A percentile compares a stretch with the other conserved stretches of the same genome.
phyloP scores from a whole-genome alignment of 2,888 invertebrate species.

The Hydropsyche betteni region DNA sequence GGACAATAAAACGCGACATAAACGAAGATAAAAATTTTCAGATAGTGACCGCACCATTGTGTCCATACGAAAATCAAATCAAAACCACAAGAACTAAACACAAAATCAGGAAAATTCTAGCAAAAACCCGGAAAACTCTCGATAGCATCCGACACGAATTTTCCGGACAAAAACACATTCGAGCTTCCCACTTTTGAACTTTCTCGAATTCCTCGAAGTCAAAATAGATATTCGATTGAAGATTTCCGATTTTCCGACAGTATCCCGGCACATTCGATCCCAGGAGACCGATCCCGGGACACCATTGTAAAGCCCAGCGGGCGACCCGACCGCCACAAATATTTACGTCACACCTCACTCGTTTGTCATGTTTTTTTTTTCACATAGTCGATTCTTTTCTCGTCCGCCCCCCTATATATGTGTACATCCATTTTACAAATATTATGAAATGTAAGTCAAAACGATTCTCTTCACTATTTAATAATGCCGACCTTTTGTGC shows the following conservation, averaged over 20 bases:
- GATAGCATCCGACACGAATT: neutral
- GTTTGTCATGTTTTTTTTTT: constrained; percentile 51
- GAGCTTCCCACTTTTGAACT: too few relatives aligned
- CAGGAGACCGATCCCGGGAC: too few relatives aligned
- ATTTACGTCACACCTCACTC: constrained; percentile 52
- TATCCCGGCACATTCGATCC: constrained; percentile 5
- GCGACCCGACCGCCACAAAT: constrained; percentile 50
- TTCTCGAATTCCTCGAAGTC: too few relatives aligned
- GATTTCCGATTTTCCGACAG: neutral
- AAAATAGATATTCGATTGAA: too few relatives aligned
- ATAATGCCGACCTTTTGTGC: constrained; percentile 48
- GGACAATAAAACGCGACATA: constrained; percentile 32
- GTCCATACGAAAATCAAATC: too few relatives aligned
- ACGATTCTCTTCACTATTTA: constrained; percentile 47
- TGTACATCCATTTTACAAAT: constrained; percentile 49
- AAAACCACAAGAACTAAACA: too few relatives aligned
- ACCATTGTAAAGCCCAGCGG: constrained; percentile 39
- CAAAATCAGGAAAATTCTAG: too few relatives aligned
- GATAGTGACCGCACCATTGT: neutral
- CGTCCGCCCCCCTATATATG: constrained; percentile 13
- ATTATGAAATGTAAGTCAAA: constrained; percentile 52
- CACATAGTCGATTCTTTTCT: constrained; percentile 41
- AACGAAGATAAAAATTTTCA: constrained; percentile 21
- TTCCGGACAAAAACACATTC: neutral
- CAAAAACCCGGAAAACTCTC: neutral